Conservation (phyloP, 2,888 invertebrate species). For the Hirtodrosophila cameraria region DNA sequence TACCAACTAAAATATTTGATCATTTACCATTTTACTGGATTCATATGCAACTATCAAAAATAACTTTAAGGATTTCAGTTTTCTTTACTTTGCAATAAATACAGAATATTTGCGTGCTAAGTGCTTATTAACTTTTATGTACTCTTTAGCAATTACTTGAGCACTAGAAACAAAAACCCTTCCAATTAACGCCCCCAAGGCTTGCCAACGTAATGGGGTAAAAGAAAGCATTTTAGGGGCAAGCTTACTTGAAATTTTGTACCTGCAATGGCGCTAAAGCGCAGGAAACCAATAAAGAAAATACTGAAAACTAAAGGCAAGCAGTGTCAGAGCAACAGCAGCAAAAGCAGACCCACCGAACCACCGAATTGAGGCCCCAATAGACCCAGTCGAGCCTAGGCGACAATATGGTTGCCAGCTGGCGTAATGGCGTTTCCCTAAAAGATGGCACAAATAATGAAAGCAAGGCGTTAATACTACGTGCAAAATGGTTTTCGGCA, state of each 20-base stretch:
- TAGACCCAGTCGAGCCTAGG: conserved; percentile 51
- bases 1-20: too few relatives aligned
- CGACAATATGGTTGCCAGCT: conserved; percentile 49
- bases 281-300: conserved; percentile 71
- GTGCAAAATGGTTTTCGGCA: conserved; percentile 72
- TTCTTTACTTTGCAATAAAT: conserved; percentile 22
- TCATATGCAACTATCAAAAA: conserved; percentile 7
- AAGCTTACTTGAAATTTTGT: conserved; percentile 33
- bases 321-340: conserved; percentile 42
- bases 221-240: conserved; percentile 18
- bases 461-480: conserved; percentile 73
- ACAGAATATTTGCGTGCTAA: conserved; percentile 21
- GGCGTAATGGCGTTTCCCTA: conserved; percentile 43
- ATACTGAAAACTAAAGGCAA: conserved; percentile 64
- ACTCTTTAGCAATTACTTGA: conserved; percentile 40
- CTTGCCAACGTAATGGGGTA: conserved; percentile 29
- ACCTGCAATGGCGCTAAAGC: conserved; percentile 39
- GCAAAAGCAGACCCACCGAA: conserved; percentile 6
- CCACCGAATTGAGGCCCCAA: conserved; percentile 13
- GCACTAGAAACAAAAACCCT: conserved; percentile 43
- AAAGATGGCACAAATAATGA: conserved; percentile 73
- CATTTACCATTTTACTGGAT: not conserved
- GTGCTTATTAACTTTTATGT: conserved; percentile 40
- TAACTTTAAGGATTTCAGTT: conserved; percentile 9
- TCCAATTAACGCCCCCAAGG: conserved; percentile 44